Evolutionary conservation across 2,113 vertebrate species (phyloP).

Genomic region (Bettongia penicillata): DNA sequence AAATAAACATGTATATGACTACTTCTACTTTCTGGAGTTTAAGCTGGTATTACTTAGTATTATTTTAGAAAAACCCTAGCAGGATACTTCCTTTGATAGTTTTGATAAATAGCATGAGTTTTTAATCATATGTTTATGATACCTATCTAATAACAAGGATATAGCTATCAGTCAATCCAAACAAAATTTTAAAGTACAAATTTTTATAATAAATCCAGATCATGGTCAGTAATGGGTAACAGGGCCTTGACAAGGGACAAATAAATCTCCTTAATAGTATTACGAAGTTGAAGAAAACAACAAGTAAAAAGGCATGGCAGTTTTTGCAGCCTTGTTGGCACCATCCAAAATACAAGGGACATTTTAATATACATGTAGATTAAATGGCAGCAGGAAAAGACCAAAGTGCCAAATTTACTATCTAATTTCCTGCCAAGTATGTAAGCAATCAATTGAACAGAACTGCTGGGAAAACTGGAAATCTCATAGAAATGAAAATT

Average conservation of each 20-base stretch:
- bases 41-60: not conserved
- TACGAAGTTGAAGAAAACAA: slow-evolving; percentile 25
- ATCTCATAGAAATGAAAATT: not conserved
- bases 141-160: slow-evolving; percentile 13
- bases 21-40: not conserved
- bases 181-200: slow-evolving; percentile 26
- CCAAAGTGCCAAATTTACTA: slow-evolving; percentile 15
- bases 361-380: slow-evolving; percentile 1
- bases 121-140: slow-evolving; percentile 22
- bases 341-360: not conserved
- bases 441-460: not conserved
- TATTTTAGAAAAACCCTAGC: not conserved
- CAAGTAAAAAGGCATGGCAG: not conserved
- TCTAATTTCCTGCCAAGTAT: not conserved
- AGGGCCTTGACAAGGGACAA: not conserved
- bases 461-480: not conserved
- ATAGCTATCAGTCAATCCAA: slow-evolving; percentile 39
- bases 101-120: slow-evolving; percentile 14
- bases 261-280: not conserved
- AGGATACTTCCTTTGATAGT: not conserved
- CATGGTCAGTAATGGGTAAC: not conserved
- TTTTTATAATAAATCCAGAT: slow-evolving; percentile 46
- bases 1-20: not conserved
- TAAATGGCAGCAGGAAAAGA: slow-evolving; percentile 29
- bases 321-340: not conserved